Conservation (phyloP, 2,113 vertebrate genomes). For the Ellobius talpinus region DNA sequence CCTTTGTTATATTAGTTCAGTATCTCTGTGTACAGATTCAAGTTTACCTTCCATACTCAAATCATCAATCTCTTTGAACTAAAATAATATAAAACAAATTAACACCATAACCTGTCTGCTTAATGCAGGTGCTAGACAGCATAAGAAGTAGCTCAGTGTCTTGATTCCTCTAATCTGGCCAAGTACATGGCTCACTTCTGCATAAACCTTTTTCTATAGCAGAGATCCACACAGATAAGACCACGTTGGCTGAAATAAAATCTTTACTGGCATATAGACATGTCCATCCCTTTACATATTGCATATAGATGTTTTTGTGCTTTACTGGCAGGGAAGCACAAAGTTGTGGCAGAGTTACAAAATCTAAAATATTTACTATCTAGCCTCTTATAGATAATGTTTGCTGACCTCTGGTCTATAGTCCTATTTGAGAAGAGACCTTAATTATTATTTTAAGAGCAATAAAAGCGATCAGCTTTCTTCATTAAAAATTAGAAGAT, state of each 20-base stretch:
- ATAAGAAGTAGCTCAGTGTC: neutral
- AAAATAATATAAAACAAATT: conserved; percentile 42
- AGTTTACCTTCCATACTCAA: neutral
- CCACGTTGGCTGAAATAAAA: neutral
- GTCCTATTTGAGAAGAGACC: conserved; percentile 41
- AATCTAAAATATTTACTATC: conserved; percentile 49
- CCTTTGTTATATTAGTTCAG: neutral
- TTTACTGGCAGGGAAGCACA: neutral
- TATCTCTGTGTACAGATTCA: neutral
- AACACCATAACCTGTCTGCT: neutral
- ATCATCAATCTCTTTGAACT: neutral
- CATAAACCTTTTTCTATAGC: neutral
- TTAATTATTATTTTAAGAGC: conserved; percentile 42
- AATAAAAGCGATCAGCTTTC: conserved; percentile 20
- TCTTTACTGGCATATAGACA: neutral
- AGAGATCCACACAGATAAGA: neutral
- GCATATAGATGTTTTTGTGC: conserved; percentile 7
- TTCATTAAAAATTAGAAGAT: conserved; percentile 23
- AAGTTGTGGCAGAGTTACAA: neutral
- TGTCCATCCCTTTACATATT: neutral
- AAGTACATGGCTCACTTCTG: neutral
- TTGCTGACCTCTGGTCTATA: neutral
- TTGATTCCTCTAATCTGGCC: neutral
- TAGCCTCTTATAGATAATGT: neutral
- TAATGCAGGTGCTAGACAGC: neutral